phyloP scores from a whole-genome alignment of 2,888 invertebrate genomes.

The Scrobipalpa costella region DNA sequence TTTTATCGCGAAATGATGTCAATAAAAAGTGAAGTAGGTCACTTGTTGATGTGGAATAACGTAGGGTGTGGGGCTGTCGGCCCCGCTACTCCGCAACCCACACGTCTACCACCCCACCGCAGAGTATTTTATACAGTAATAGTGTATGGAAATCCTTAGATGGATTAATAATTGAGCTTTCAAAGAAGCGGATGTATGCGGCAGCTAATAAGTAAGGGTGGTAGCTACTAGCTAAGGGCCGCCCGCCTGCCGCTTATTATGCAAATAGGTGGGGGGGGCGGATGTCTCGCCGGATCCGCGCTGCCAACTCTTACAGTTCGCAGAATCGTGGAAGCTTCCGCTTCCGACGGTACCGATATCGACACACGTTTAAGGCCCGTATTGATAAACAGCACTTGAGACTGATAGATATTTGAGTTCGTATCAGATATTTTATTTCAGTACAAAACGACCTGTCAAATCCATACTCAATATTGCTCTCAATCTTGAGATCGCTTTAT shows the following conservation, averaged over 20 bases:
- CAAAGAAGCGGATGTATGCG: neutral
- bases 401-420: too few relatives aligned
- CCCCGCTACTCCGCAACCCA: constrained; percentile 16
- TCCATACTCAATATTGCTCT: too few relatives aligned
- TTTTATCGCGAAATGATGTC: constrained; percentile 38
- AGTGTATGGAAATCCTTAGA: constrained; percentile 14
- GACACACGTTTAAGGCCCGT: neutral
- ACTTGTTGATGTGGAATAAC: constrained; percentile 44
- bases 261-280: constrained; percentile 60
- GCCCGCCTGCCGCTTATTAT: constrained; percentile 56
- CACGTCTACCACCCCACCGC: constrained; percentile 17
- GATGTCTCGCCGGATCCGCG: constrained; percentile 16
- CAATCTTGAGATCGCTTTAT: too few relatives aligned
- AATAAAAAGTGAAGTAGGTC: constrained; percentile 54
- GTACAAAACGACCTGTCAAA: too few relatives aligned
- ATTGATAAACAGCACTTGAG: too few relatives aligned
- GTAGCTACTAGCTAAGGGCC: constrained; percentile 37
- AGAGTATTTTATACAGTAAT: constrained; percentile 5
- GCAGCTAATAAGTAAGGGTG: constrained; percentile 17
- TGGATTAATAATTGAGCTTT: constrained; percentile 5
- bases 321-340: constrained; percentile 9
- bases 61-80: constrained; percentile 29
- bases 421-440: too few relatives aligned
- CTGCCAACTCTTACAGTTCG: constrained; percentile 5
- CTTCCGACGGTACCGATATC: constrained; percentile 11